These are phyloP conservation scores for Cetonia aurata DNA, from an alignment of 2,888 invertebrate genomes.

Conservation along the genomic window DNA sequence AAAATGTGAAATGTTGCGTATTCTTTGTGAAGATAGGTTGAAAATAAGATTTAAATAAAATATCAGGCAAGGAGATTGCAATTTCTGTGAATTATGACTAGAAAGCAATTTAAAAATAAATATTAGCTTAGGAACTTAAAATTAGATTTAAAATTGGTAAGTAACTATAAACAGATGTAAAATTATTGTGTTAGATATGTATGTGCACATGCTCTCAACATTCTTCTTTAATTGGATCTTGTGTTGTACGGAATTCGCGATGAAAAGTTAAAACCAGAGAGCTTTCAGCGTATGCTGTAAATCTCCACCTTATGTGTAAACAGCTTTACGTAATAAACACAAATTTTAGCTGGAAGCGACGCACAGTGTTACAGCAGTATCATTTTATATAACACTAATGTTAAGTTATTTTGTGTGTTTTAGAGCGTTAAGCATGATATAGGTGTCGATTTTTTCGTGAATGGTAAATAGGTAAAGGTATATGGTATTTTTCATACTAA, in stretches of 20 bases:
- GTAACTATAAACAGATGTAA: not conserved
- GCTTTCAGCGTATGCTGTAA: conserved; percentile 11
- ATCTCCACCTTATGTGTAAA: conserved; percentile 31
- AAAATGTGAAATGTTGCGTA: too few species aligned
- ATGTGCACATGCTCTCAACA: not conserved
- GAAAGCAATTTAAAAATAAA: too few species aligned
- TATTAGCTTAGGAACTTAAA: too few species aligned
- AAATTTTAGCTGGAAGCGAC: conserved; percentile 31
- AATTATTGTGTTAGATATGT: conserved; percentile 13
- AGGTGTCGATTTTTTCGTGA: too few species aligned
- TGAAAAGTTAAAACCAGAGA: conserved; percentile 20
- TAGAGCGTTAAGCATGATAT: too few species aligned
- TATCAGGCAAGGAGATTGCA: too few species aligned
- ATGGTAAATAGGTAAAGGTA: too few species aligned
- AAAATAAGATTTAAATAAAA: too few species aligned
- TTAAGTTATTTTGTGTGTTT: not conserved
- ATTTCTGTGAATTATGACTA: too few species aligned
- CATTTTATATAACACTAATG: conserved; percentile 20
- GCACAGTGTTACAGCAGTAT: conserved; percentile 12
- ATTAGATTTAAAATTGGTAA: too few species aligned
- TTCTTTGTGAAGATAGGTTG: too few species aligned
- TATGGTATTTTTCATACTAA: too few species aligned
- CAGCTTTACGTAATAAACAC: conserved; percentile 38
- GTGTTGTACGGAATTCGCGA: not conserved
- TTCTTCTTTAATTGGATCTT: conserved; percentile 10